Percentiles rank a stretch among this genome's conserved stretches.
phyloP scores from a whole-genome alignment of 2,113 vertebrate genomes.

The Takifugu flavidus region DNA sequence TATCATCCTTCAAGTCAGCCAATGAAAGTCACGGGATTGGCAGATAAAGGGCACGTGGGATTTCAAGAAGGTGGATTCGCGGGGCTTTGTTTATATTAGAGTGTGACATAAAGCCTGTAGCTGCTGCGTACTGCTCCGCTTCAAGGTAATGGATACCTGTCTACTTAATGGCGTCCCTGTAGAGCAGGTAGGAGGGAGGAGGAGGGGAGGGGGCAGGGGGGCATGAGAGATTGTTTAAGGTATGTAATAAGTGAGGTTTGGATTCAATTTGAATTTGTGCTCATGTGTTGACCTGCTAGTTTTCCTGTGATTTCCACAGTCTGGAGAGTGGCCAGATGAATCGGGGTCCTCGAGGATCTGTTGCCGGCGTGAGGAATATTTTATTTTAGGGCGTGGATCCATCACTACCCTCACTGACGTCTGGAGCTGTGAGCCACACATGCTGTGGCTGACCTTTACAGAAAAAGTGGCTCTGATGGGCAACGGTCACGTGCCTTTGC shows the following conservation, averaged over 20 bases:
- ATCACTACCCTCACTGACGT: neutral
- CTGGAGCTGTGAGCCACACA: constrained; percentile 7
- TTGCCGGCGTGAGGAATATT: neutral
- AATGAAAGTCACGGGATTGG: constrained; percentile 75
- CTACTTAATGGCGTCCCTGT: constrained; percentile 56
- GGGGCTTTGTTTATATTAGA: constrained; percentile 72
- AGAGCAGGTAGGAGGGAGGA: constrained; percentile 11
- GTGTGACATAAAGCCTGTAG: constrained; percentile 59
- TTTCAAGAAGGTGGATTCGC: constrained; percentile 67
- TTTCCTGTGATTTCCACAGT: neutral
- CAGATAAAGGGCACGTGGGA: constrained; percentile 76
- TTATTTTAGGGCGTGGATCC: neutral
- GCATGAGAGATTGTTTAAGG: constrained; percentile 19
- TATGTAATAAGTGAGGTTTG: neutral
- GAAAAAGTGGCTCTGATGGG: constrained; percentile 4
- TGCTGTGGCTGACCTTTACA: neutral
- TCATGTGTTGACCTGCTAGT: no score
- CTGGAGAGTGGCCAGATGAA: neutral
- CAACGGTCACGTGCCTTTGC: constrained; percentile 19
- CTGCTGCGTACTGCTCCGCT: constrained; percentile 39
- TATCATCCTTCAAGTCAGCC: constrained; percentile 78
- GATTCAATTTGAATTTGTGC: no score
- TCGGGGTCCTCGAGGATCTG: neutral
- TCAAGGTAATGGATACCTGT: constrained; percentile 69
- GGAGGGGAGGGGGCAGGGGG: neutral